Evolutionary conservation across 2,797 vertebrate species (phyloP), one percentile per base, ranked within the genome.

Genomic region (Urophycis tenuis): DNA sequence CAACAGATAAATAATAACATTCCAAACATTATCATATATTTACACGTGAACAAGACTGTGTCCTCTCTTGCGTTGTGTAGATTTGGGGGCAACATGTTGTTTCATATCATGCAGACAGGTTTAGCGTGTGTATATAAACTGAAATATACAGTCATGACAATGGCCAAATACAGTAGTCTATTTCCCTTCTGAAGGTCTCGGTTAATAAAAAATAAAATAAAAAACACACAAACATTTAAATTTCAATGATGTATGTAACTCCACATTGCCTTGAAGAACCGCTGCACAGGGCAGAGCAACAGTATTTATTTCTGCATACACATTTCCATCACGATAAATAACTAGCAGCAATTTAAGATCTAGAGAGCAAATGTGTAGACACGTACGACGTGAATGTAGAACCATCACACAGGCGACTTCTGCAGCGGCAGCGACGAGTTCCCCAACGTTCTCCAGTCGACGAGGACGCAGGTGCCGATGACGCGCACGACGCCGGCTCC

Each of bases 1-100:
- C 93, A 94, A 94, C 89, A 89, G 94, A 95, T 95, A 95, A 95
- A 95, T 96, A 95, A 94, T 93, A 94, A 92, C 94, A 95, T 94
- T 92, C 93, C 94, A 95, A 93, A 86, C 92, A 93, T 90, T 75
- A 85, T 85, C 84, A 85, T 89, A 84, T 95, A 95, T 96, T 88
- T 95, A 98, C 95, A 98, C 92, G 92, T 90, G 75, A 80, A 93
- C 90, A 92, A 91, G 87, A 85, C 91, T 87, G 90, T 79, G 74
- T 75, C 81, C 78, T 84, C 45, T 84, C 78, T 83, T 81, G 72
- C 78, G 82, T 79, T 84, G 88, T 88, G 80, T 86, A 84, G 72
- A 91, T 91, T 91, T 92, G 91, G 90, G 90, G 93, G 87, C 77
- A 85, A 89, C 87, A 81, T 85, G 80, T 32, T 77, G 73, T 90